A percentile compares a stretch with the other conserved stretches of the same genome.
Evolutionary conservation across 2,888 invertebrate species (phyloP).

Genomic region (Hemicrepidius hirtus): DNA sequence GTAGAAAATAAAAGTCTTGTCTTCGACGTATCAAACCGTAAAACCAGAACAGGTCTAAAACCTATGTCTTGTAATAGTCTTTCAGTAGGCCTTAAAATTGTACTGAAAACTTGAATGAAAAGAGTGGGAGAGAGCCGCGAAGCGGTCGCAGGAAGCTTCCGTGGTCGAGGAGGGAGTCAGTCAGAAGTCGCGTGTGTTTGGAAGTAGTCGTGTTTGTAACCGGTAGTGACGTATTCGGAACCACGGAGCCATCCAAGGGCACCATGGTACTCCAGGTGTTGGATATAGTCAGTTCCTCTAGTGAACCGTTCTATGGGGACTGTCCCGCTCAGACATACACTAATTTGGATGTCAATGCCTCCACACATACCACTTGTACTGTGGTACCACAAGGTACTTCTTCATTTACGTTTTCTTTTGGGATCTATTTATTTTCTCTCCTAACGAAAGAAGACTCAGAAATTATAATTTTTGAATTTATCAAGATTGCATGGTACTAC

Average conservation of each 20-base stretch:
- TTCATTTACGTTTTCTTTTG: not conserved
- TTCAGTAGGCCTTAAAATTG: not conserved
- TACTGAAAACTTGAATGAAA: conserved; percentile 48
- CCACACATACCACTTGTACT: conserved; percentile 70
- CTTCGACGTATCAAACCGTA: too few species aligned
- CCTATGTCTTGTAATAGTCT: too few species aligned
- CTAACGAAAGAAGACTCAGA: too few species aligned
- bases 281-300: conserved; percentile 76
- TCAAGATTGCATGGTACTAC: too few species aligned
- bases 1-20: too few species aligned
- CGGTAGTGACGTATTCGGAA: conserved; percentile 59
- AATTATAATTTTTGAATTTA: too few species aligned
- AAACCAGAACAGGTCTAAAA: too few species aligned
- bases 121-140: conserved; percentile 65
- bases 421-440: not conserved
- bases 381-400: conserved; percentile 68
- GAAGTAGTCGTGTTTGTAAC: conserved; percentile 61
- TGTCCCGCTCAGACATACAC: conserved; percentile 73
- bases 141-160: conserved; percentile 58
- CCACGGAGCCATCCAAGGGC: conserved; percentile 74
- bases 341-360: conserved; percentile 70
- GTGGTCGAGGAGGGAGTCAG: conserved; percentile 60
- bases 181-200: conserved; percentile 57
- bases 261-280: conserved; percentile 86
- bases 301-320: conserved; percentile 83